Evolutionary conservation across 2,888 invertebrate species (phyloP).

Genomic region (Thereva unica): DNA sequence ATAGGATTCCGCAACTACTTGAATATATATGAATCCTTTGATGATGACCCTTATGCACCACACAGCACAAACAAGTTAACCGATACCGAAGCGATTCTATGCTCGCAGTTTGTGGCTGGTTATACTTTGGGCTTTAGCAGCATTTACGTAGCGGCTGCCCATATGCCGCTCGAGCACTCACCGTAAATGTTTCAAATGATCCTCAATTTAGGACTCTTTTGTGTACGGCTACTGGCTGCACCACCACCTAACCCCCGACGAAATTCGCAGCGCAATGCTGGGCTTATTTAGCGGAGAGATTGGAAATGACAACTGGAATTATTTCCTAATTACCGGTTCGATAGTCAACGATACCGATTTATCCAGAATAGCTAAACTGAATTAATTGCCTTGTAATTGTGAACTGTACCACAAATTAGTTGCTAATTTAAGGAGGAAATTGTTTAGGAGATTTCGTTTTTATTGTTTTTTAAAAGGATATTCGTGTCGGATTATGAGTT

Average conservation of each 20-base stretch:
- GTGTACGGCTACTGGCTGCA: constrained; percentile 6
- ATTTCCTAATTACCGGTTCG: constrained; percentile 24
- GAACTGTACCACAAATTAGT: too few relatives aligned
- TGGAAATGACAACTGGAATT: constrained; percentile 21
- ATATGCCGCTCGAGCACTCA: neutral
- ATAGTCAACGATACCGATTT: neutral
- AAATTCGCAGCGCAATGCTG: too few relatives aligned
- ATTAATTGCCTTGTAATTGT: too few relatives aligned
- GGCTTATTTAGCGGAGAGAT: constrained; percentile 9
- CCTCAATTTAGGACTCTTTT: constrained; percentile 1
- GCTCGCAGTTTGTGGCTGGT: neutral
- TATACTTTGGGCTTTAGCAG: neutral
- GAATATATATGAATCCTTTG: constrained; percentile 18
- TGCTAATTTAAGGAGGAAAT: too few relatives aligned
- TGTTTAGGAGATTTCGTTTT: too few relatives aligned
- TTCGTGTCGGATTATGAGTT: too few relatives aligned
- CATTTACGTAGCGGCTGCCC: neutral
- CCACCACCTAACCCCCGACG: neutral
- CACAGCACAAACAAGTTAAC: constrained; percentile 2
- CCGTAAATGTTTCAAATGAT: constrained; percentile 16
- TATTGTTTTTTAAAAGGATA: too few relatives aligned
- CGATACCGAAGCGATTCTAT: constrained; percentile 1
- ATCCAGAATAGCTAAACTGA: too few relatives aligned
- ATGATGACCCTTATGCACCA: constrained; percentile 9
- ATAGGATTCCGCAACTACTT: neutral